These are phyloP conservation scores for Xanthia togata DNA, from an alignment of 2,888 invertebrate species.

Conservation along the genomic window DNA sequence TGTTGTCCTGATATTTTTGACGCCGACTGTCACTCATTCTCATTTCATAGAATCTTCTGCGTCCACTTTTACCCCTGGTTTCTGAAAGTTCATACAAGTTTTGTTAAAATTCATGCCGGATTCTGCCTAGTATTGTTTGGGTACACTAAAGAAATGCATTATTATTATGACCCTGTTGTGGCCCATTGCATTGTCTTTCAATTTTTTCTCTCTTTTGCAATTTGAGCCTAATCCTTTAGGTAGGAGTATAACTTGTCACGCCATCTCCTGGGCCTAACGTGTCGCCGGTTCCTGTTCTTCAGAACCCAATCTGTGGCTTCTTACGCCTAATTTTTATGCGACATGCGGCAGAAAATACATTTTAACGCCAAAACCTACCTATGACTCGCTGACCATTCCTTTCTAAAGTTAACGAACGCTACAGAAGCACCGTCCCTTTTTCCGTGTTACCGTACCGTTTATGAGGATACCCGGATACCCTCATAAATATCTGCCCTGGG, in stretches of 20 bases:
- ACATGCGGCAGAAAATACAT: not conserved
- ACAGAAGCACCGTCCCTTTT: not conserved
- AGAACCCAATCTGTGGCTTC: not conserved
- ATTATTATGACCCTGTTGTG: not conserved
- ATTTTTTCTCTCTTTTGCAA: not conserved
- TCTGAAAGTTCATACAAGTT: not conserved
- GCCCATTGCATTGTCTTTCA: not conserved
- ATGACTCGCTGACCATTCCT: no score
- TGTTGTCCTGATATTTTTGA: not conserved
- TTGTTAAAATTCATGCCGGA: not conserved
- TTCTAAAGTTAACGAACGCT: not conserved
- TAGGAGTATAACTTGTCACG: not conserved
- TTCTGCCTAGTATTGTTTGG: not conserved
- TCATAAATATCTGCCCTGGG: not conserved
- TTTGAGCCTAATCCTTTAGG: not conserved
- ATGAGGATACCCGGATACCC: no score
- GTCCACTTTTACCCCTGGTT: not conserved
- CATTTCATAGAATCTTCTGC: conserved; percentile 5
- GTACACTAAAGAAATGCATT: not conserved
- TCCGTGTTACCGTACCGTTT: no score
- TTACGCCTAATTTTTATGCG: no score
- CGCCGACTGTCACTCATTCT: not conserved
- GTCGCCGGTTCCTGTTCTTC: not conserved
- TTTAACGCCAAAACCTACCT: not conserved
- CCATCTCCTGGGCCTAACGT: not conserved